Conservation (phyloP, 1,140 invertebrate genomes). For the Apis florea region DNA sequence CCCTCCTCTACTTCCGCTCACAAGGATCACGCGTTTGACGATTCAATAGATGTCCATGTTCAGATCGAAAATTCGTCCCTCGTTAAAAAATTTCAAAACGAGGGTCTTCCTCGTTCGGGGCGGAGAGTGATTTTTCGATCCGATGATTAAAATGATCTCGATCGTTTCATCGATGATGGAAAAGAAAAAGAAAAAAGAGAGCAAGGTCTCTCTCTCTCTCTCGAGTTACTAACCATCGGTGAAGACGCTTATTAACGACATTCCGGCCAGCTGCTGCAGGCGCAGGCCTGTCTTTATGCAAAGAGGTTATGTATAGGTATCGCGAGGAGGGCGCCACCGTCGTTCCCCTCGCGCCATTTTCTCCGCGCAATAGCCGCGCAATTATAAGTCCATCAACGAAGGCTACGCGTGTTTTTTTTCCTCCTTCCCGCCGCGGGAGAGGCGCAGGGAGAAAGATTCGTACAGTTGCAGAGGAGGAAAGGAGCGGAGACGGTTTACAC, state of each 20-base stretch:
- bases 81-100: no score
- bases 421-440: no score
- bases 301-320: constrained; percentile 23
- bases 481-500: no score
- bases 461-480: no score
- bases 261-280: background rate
- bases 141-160: no score
- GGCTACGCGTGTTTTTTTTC: constrained; percentile 39
- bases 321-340: background rate
- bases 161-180: constrained; percentile 13
- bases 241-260: constrained; percentile 27
- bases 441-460: no score
- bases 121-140: no score
- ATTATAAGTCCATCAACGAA: constrained; percentile 76
- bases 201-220: background rate
- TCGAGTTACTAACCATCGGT: no score
- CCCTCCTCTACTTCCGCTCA: background rate
- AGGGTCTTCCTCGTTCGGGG: no score
- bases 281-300: constrained; percentile 42
- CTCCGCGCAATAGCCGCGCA: constrained; percentile 64
- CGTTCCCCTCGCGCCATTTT: background rate
- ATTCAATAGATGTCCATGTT: no score
- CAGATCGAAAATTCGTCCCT: no score
- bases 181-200: constrained; percentile 22
- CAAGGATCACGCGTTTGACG: background rate